These are phyloP conservation scores for Penaeus vannamei DNA, from an alignment of 1,140 invertebrate genomes.

Conservation along the genomic window DNA sequence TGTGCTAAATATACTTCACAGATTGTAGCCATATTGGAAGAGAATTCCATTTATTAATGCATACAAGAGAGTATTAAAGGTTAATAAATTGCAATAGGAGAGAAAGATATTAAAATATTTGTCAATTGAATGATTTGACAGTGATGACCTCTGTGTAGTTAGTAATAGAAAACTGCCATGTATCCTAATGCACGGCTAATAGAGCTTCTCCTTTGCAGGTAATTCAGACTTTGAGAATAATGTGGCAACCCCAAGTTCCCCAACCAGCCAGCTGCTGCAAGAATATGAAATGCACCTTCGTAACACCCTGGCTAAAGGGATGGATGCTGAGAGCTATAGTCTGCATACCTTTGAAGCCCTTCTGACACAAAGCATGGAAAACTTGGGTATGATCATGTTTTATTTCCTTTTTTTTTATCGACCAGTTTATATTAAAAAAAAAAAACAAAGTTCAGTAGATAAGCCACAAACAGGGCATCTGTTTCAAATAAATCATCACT, in stretches of 20 bases:
- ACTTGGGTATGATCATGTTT: slow-evolving; percentile 77
- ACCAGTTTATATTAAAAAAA: background rate
- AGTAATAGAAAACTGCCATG: slow-evolving; percentile 78
- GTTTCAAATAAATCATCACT: too few relatives aligned
- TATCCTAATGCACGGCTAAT: slow-evolving; percentile 95
- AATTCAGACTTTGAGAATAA: slow-evolving; percentile 67
- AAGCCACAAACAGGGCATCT: too few relatives aligned
- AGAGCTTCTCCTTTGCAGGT: slow-evolving; percentile 64
- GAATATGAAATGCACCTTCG: slow-evolving; percentile 96
- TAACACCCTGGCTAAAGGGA: slow-evolving; percentile 93
- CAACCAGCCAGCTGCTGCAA: slow-evolving; percentile 86
- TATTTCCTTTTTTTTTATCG: background rate
- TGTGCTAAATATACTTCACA: too few relatives aligned
- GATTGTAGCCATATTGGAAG: too few relatives aligned
- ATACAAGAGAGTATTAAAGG: too few relatives aligned
- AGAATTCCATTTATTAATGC: too few relatives aligned
- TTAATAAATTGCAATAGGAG: too few relatives aligned
- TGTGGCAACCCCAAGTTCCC: slow-evolving; percentile 81
- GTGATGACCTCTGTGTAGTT: too few relatives aligned
- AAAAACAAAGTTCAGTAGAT: background rate
- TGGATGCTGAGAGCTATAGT: slow-evolving; percentile 95
- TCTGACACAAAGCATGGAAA: slow-evolving; percentile 94
- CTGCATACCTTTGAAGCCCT: slow-evolving; percentile 94
- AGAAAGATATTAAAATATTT: too few relatives aligned
- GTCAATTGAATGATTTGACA: too few relatives aligned